These are phyloP conservation scores for Leucozona laternaria DNA, from an alignment of 2,888 invertebrate species.

Conservation along the genomic window DNA sequence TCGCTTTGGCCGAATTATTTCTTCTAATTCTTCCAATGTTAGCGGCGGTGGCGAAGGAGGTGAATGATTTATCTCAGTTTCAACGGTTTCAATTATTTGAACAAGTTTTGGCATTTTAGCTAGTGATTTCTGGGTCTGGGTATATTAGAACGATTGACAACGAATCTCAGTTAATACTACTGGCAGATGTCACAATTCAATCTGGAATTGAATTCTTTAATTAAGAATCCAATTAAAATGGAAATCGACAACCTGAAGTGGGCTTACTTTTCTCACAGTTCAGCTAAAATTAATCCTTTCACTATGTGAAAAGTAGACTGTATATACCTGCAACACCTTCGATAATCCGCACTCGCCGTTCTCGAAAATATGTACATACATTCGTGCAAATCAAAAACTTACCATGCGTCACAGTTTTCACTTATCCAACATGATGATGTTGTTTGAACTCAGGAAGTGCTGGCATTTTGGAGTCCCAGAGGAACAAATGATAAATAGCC, in stretches of 20 bases:
- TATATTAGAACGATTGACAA: slow-evolving; percentile 33
- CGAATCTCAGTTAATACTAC: slow-evolving; percentile 73
- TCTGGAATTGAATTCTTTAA: slow-evolving; percentile 68
- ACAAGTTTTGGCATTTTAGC: slow-evolving; percentile 64
- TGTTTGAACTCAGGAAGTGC: slow-evolving; percentile 81
- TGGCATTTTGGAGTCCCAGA: slow-evolving; percentile 83
- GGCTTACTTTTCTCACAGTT: slow-evolving; percentile 24
- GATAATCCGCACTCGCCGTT: slow-evolving; percentile 12
- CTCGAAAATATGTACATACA: not conserved
- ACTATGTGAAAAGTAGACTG: slow-evolving; percentile 25
- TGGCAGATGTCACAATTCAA: slow-evolving; percentile 70
- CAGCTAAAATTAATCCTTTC: slow-evolving; percentile 66
- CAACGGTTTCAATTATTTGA: slow-evolving; percentile 66
- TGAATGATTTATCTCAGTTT: slow-evolving; percentile 31
- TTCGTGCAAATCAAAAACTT: slow-evolving; percentile 57
- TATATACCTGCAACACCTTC: not conserved
- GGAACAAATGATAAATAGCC: slow-evolving; percentile 82
- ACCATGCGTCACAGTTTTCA: slow-evolving; percentile 21
- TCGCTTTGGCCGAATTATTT: slow-evolving; percentile 76
- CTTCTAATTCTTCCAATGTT: slow-evolving; percentile 31
- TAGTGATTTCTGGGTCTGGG: not conserved
- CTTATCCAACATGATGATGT: slow-evolving; percentile 81
- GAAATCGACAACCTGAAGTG: slow-evolving; percentile 33
- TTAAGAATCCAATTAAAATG: slow-evolving; percentile 73
- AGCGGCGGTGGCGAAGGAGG: not conserved